A percentile compares a stretch with the other conserved stretches of the same genome.
Conservation (phyloP, 2,797 vertebrate species). For the Perodicticus potto region DNA sequence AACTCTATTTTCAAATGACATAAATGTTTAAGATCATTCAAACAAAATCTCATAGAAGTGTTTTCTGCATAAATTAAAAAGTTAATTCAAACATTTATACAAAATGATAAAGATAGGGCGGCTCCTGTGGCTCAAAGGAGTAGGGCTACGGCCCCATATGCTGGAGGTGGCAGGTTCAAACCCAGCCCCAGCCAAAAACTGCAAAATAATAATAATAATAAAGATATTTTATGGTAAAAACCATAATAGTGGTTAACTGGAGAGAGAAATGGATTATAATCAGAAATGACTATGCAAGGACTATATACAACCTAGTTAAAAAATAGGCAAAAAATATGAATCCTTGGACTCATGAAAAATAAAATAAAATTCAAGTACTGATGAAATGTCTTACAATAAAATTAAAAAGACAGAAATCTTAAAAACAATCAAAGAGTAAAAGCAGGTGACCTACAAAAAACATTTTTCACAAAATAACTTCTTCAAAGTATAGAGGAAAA, state of each 20-base stretch:
- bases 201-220: not conserved
- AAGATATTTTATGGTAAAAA: not conserved
- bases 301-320: not conserved
- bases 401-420: not conserved
- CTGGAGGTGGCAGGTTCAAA: too few species aligned
- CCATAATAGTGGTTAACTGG: not conserved
- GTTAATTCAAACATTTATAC: not conserved
- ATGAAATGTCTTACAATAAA: not conserved
- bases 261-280: not conserved
- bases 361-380: not conserved
- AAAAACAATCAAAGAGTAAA: not conserved
- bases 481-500: conserved; percentile 5
- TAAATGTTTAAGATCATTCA: conserved; percentile 20
- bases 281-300: not conserved
- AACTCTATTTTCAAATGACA: not conserved
- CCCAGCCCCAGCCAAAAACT: too few species aligned
- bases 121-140: too few species aligned
- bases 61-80: conserved; percentile 28
- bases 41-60: not conserved
- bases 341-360: not conserved
- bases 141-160: too few species aligned
- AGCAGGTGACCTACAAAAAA: not conserved
- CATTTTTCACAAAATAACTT: not conserved
- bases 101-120: not conserved
- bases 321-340: not conserved